Conservation (phyloP, 2,888 invertebrate species). For the Galerucella pusilla region DNA sequence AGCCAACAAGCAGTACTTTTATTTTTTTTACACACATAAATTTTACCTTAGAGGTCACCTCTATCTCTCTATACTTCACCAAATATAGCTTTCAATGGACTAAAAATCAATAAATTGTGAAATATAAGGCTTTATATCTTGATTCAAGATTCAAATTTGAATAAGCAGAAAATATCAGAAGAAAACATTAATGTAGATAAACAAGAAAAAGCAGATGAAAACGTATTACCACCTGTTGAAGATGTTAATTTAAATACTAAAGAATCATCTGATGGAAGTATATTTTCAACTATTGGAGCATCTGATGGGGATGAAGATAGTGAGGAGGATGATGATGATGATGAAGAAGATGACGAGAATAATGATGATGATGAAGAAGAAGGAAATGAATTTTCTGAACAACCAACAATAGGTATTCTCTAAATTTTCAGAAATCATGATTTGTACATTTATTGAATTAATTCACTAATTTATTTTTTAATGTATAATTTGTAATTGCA, state of each 20-base stretch:
- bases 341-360: constrained; percentile 54
- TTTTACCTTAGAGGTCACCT: no score
- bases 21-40: no score
- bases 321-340: constrained; percentile 44
- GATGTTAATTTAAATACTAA: constrained; percentile 30
- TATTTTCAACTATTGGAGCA: constrained; percentile 40
- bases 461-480: neutral
- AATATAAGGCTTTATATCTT: neutral
- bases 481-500: neutral
- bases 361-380: constrained; percentile 42
- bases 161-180: neutral
- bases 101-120: no score
- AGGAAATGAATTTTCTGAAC: constrained; percentile 40
- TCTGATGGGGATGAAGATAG: constrained; percentile 48
- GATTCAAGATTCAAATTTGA: neutral
- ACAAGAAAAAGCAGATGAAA: constrained; percentile 6
- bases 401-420: neutral
- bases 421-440: neutral
- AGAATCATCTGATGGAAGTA: constrained; percentile 38
- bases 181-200: constrained; percentile 2
- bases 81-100: no score
- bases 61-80: no score
- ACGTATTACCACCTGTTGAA: neutral
- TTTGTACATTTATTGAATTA: neutral
- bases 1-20: no score